Evolutionary conservation across 2,113 vertebrate genomes (phyloP).

Genomic region (Aptenodytes forsteri): DNA sequence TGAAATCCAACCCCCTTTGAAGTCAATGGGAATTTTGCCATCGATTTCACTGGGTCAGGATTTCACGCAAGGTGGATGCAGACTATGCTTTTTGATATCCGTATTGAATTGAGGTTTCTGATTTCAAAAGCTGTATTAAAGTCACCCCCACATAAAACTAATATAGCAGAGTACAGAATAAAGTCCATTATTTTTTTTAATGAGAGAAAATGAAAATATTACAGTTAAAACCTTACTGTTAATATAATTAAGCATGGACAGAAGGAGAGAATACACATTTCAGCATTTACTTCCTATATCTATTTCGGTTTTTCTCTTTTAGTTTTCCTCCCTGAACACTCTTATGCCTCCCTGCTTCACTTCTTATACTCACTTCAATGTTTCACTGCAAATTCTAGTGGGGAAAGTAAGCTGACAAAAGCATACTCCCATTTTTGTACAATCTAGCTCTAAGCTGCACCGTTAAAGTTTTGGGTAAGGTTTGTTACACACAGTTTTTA

Average conservation of each 20-base stretch:
- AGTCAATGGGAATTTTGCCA: conserved; percentile 43
- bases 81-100: background rate
- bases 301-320: background rate
- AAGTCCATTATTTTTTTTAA: background rate
- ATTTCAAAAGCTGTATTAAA: background rate
- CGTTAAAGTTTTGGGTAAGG: background rate
- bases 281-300: background rate
- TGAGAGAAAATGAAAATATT: background rate
- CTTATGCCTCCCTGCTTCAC: background rate
- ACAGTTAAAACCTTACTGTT: background rate
- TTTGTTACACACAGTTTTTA: background rate
- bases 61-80: background rate
- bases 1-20: conserved; percentile 34
- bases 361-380: background rate
- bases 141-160: background rate
- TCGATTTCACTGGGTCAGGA: conserved; percentile 19
- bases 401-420: background rate
- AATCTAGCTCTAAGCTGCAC: background rate
- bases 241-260: background rate
- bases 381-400: background rate
- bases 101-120: background rate
- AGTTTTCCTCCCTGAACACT: background rate
- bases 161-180: background rate
- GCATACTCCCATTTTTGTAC: background rate
- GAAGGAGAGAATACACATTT: background rate